Evolutionary conservation across 64 coral and sea anemone genomes (phyloP).

Genomic region (Dendrophyllia cribrosa): DNA sequence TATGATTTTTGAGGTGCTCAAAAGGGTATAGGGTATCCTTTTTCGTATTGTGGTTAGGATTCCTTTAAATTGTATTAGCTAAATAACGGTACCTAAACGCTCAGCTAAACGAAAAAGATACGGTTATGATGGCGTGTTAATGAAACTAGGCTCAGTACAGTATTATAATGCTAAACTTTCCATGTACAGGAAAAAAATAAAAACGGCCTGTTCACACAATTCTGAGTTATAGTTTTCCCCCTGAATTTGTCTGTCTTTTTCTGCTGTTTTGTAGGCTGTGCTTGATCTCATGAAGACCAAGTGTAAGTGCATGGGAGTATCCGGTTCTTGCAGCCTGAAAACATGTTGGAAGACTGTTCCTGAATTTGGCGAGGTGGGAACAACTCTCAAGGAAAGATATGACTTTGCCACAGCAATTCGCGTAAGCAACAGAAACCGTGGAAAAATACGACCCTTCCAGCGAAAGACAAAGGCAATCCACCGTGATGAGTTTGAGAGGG

Average conservation of each 20-base stretch:
- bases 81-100: too few relatives aligned
- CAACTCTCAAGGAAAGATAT: slow-evolving; percentile 75
- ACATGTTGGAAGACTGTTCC: slow-evolving; percentile 95
- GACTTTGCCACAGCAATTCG: slow-evolving; percentile 77
- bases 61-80: too few relatives aligned
- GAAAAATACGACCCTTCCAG: slow-evolving; percentile 56
- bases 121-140: too few relatives aligned
- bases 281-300: slow-evolving; percentile 81
- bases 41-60: too few relatives aligned
- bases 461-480: slow-evolving; percentile 47
- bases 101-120: too few relatives aligned
- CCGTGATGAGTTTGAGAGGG: slow-evolving; percentile 55
- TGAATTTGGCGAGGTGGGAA: slow-evolving; percentile 74
- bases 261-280: slow-evolving; percentile 60
- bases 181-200: too few relatives aligned
- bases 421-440: slow-evolving; percentile 74
- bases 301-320: slow-evolving; percentile 90
- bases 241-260: neutral
- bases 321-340: slow-evolving; percentile 87
- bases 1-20: too few relatives aligned
- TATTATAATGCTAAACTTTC: too few relatives aligned
- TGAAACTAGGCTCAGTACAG: too few relatives aligned
- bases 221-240: too few relatives aligned
- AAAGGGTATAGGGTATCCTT: too few relatives aligned
- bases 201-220: too few relatives aligned